A percentile compares a stretch with the other conserved stretches of the same genome.
These are phyloP conservation scores for Leptonema lineaticorne DNA, from an alignment of 1,140 invertebrate species.

Conservation along the genomic window DNA sequence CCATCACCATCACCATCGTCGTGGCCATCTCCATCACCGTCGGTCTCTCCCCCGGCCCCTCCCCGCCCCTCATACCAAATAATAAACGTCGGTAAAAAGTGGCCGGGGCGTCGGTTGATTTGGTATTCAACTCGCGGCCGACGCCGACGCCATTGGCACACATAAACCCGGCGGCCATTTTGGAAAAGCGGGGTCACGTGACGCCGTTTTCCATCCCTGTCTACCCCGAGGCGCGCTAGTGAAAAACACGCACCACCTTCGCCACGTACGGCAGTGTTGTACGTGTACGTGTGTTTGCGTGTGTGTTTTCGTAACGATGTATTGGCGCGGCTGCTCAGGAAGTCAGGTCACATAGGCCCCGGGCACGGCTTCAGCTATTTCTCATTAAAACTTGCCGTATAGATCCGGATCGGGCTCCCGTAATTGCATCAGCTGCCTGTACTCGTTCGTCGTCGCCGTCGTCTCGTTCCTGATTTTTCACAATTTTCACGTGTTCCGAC, in stretches of 20 bases:
- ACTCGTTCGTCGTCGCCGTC: too few species aligned
- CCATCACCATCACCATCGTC: not conserved
- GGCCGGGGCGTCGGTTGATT: slow-evolving; percentile 29
- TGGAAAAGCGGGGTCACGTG: slow-evolving; percentile 39
- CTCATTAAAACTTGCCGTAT: slow-evolving; percentile 39
- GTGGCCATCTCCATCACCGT: not conserved
- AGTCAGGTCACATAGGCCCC: slow-evolving; percentile 24
- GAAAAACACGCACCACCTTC: not conserved
- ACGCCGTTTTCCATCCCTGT: slow-evolving; percentile 13
- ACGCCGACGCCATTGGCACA: slow-evolving; percentile 41
- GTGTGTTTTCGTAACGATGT: too few species aligned
- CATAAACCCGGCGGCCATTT: slow-evolving; percentile 42
- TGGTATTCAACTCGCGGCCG: slow-evolving; percentile 40
- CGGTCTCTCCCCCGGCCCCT: not conserved
- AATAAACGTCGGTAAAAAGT: slow-evolving; percentile 40
- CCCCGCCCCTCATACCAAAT: slow-evolving; percentile 34
- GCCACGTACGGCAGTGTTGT: not conserved
- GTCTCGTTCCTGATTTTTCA: not conserved
- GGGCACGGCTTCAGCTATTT: slow-evolving; percentile 30
- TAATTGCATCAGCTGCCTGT: slow-evolving; percentile 34
- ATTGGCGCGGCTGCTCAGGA: not conserved
- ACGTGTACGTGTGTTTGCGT: not conserved
- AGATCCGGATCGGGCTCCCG: slow-evolving; percentile 13
- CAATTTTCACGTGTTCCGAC: too few species aligned
- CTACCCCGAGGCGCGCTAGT: slow-evolving; percentile 22